phyloP scores from a whole-genome alignment of 2,113 vertebrate species.

The Ptyas mucosa region DNA sequence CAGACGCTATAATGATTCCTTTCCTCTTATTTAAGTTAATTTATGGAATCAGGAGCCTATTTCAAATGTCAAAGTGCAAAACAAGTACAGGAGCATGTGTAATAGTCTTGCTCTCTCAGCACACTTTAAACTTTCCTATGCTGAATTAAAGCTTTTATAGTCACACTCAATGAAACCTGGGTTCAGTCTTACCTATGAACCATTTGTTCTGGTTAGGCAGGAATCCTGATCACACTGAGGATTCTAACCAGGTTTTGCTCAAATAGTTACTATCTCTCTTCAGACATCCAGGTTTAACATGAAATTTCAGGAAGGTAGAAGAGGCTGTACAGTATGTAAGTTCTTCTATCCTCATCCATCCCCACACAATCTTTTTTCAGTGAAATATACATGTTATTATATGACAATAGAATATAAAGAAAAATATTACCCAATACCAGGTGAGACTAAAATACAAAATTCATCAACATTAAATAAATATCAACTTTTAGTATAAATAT shows the following conservation, averaged over 20 bases:
- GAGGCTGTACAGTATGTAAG: neutral
- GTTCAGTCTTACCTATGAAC: neutral
- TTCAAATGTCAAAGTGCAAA: neutral
- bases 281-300: neutral
- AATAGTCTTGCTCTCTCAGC: neutral
- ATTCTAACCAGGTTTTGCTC: neutral
- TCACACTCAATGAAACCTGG: neutral
- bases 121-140: neutral
- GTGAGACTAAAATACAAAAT: neutral
- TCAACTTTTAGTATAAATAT: neutral
- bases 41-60: neutral
- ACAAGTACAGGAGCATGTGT: neutral
- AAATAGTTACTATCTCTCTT: neutral
- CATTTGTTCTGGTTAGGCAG: neutral
- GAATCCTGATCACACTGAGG: neutral
- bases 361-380: neutral
- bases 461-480: neutral
- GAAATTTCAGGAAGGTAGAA: neutral
- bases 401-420: neutral
- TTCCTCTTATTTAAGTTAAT: neutral
- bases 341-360: neutral
- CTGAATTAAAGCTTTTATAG: neutral
- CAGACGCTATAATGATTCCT: neutral
- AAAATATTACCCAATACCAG: neutral
- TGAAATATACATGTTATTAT: neutral